Percentiles rank a stretch among this genome's conserved stretches.
These are phyloP conservation scores for Wasmannia auropunctata DNA, from an alignment of 1,140 invertebrate species.

Conservation along the genomic window DNA sequence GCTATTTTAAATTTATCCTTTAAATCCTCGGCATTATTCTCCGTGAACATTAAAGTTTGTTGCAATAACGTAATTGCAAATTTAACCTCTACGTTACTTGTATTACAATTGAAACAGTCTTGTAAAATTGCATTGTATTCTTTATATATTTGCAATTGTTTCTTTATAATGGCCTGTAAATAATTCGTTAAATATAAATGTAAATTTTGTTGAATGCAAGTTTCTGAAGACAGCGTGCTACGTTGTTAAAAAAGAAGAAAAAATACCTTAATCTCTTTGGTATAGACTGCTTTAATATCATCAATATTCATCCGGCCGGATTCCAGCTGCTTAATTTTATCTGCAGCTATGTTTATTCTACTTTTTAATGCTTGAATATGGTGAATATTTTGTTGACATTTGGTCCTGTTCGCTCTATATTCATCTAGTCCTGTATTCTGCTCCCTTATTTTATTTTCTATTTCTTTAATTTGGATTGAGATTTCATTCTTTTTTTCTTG, in stretches of 20 bases:
- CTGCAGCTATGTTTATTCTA: constrained; percentile 74
- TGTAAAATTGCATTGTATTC: constrained; percentile 73
- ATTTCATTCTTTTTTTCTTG: constrained; percentile 66
- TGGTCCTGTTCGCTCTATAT: constrained; percentile 74
- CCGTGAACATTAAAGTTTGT: constrained; percentile 60
- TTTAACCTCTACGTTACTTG: constrained; percentile 64
- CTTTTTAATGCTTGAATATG: constrained; percentile 75
- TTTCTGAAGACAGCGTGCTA: not conserved
- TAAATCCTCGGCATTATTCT: constrained; percentile 73
- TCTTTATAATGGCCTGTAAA: constrained; percentile 58
- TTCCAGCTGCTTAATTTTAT: constrained; percentile 69
- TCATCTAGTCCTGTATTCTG: constrained; percentile 77
- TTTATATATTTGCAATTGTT: constrained; percentile 70
- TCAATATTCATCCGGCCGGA: constrained; percentile 75
- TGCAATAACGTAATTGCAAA: constrained; percentile 76
- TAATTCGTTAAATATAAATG: constrained; percentile 28
- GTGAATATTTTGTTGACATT: constrained; percentile 67
- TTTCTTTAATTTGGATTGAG: constrained; percentile 70
- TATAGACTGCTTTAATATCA: constrained; percentile 72
- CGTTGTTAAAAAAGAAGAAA: not conserved
- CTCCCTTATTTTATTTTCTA: constrained; percentile 77
- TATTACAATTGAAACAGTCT: constrained; percentile 70
- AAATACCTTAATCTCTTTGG: constrained; percentile 74
- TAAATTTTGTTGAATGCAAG: not conserved
- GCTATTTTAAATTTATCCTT: constrained; percentile 67